Evolutionary conservation across 2,113 vertebrate genomes (phyloP).

Genomic region (Penelope pileata): DNA sequence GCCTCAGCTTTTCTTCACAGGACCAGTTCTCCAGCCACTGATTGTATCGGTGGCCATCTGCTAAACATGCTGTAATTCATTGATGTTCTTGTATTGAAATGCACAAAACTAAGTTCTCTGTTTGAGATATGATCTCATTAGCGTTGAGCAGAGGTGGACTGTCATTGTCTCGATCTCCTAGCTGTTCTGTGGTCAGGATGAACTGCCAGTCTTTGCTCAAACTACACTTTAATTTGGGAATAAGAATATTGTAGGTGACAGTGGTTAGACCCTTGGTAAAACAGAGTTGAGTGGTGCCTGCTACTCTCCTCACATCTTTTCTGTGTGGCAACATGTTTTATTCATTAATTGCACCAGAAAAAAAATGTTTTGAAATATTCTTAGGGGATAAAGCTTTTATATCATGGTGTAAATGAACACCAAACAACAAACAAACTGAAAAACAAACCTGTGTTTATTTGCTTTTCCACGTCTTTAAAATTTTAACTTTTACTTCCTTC

Average conservation of each 20-base stretch:
- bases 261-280: background rate
- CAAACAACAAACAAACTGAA: background rate
- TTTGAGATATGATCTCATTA: background rate
- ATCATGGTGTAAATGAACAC: background rate
- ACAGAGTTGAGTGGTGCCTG: background rate
- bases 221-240: background rate
- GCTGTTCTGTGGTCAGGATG: background rate
- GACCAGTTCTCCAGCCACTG: background rate
- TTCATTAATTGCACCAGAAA: background rate
- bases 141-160: background rate
- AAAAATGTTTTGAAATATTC: background rate
- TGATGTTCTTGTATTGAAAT: background rate
- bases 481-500: background rate
- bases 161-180: background rate
- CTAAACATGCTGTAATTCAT: background rate
- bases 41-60: background rate
- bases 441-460: background rate
- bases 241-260: background rate
- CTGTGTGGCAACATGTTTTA: background rate
- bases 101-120: background rate
- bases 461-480: background rate
- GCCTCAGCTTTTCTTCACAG: background rate
- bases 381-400: background rate
- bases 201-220: background rate
- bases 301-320: background rate